Base-by-base conservation (phyloP, 2,113 vertebrate genomes). In the Alouatta palliata region DNA sequence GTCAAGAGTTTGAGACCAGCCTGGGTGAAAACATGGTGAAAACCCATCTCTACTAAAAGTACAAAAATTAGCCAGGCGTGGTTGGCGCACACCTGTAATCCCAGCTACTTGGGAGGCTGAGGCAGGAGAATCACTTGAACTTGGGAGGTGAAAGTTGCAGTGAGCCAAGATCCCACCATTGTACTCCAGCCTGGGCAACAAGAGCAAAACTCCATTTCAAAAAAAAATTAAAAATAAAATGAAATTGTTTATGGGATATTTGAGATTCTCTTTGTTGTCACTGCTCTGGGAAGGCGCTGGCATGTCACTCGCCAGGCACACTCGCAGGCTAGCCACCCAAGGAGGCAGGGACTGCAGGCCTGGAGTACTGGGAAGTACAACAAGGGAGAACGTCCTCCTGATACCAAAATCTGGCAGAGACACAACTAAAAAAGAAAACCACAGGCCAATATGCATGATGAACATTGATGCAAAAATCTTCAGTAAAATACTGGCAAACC, bases 291-390 rank as follows among this genome's bases (percentile, higher is more conserved):
- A 81, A 47, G 30, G 68, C 10, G 73, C 49, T n/a, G 61, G 40
- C 7, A 3, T 16, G 61, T 84, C 35, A 35, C 54, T 73, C 3
- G 4, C 43, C 4, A 12, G 23, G 25, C 16, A 61, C 70, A 5
- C 9, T 5, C 3, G 1, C 5, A 3, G 37, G 47, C 43, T 66
- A 71, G 52, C 12, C 7, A 6, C 40, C 2, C 13, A 3, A n/a
- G 66, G 54, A 73, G 68, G 68, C 14, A 32, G 20, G 37, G 27
- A 40, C 56, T 77, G 21, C 21, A 70, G 27, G 66, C 30, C 23
- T 47, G 77, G 40, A 61, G 61, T 37, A 2, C 9, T 32, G 37
- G 54, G 43, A 49, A 75, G 79, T 14, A 43, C 30, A 32, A 32
- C 27, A 64, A 64, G 61, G 27, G 61, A 64, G 61, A 56, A 79